Evolutionary conservation across 2,113 vertebrate species (phyloP).

Genomic region (Colaptes auratus): DNA sequence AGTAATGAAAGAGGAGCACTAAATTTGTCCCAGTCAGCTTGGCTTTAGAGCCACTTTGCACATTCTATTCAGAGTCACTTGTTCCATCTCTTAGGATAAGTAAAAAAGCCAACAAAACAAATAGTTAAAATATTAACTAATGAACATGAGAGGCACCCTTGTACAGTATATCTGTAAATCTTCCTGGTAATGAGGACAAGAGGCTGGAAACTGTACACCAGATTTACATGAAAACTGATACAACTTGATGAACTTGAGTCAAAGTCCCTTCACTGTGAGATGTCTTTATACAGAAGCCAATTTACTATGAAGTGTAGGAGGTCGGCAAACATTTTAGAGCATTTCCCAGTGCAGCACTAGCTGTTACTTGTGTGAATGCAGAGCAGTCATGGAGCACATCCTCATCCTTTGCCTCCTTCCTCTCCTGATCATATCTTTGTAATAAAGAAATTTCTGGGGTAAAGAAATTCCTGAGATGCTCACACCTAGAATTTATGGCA

Average conservation of each 20-base stretch:
- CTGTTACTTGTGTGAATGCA: neutral
- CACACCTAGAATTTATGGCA: neutral
- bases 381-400: neutral
- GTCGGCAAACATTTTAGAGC: neutral
- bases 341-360: neutral
- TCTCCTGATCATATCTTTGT: neutral
- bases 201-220: neutral
- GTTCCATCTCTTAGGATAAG: neutral
- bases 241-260: neutral
- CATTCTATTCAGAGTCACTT: neutral
- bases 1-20: slow-evolving; percentile 10
- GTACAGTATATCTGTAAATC: neutral
- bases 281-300: neutral
- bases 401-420: neutral
- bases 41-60: neutral
- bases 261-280: neutral
- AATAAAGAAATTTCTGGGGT: neutral
- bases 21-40: neutral
- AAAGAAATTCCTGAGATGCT: neutral
- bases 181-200: neutral
- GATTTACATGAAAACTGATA: neutral
- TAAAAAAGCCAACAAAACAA: neutral
- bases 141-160: neutral
- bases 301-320: neutral
- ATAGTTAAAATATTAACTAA: neutral